Percentiles rank a stretch among this genome's conserved stretches.
These are phyloP conservation scores for Oeneis ivallda DNA, from an alignment of 2,888 invertebrate genomes.

Conservation along the genomic window DNA sequence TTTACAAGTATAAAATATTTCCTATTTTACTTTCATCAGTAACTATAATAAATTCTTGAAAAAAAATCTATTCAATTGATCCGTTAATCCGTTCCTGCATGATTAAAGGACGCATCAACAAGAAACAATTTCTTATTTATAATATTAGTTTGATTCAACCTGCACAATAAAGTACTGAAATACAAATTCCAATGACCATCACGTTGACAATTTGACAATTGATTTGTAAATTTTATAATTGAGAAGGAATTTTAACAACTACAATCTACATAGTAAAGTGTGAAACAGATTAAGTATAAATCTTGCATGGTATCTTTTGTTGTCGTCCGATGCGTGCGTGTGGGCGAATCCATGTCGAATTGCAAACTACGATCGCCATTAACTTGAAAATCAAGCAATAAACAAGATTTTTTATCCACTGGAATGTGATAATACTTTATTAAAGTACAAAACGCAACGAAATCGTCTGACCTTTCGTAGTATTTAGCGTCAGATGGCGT, in stretches of 20 bases:
- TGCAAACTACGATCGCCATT: constrained; percentile 5
- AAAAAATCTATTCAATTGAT: too few relatives aligned
- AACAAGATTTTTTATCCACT: background rate
- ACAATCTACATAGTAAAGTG: background rate
- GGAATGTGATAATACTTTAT: constrained; percentile 3
- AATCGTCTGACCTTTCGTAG: background rate
- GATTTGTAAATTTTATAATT: background rate
- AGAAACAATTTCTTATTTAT: too few relatives aligned
- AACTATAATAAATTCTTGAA: too few relatives aligned
- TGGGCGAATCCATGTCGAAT: constrained; percentile 30
- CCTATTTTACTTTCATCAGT: too few relatives aligned
- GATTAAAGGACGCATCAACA: too few relatives aligned
- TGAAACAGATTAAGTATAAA: background rate
- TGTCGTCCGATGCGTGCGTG: constrained; percentile 30
- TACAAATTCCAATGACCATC: too few relatives aligned
- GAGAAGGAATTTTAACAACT: background rate
- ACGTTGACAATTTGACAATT: too few relatives aligned
- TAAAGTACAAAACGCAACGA: background rate
- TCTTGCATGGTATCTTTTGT: constrained; percentile 22
- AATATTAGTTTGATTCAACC: too few relatives aligned
- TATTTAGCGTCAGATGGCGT: background rate
- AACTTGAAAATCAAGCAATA: constrained; percentile 11
- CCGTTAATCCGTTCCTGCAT: too few relatives aligned
- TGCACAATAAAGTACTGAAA: too few relatives aligned
- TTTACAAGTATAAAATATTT: too few relatives aligned